Evolutionary conservation across 2,113 vertebrate genomes (phyloP).

Genomic region (Chamaea fasciata): DNA sequence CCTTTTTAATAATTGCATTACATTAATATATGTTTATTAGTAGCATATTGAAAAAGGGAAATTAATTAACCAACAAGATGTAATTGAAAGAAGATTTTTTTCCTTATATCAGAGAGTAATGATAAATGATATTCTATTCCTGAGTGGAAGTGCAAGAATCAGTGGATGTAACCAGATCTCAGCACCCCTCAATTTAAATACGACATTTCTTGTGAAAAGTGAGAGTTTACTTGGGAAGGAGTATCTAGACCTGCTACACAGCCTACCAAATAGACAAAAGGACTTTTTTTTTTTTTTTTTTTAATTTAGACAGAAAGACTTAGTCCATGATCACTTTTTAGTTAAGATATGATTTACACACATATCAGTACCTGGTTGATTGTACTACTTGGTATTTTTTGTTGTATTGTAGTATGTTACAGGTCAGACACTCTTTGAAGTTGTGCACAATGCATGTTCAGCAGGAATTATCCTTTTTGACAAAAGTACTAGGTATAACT

Average conservation of each 20-base stretch:
- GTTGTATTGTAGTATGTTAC: not conserved
- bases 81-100: not conserved
- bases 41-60: not conserved
- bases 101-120: not conserved
- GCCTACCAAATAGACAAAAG: not conserved
- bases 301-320: not conserved
- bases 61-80: not conserved
- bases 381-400: not conserved
- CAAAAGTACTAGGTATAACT: not conserved
- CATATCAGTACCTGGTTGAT: not conserved
- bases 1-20: not conserved
- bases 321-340: not conserved
- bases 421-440: not conserved
- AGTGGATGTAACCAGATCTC: not conserved
- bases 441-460: not conserved
- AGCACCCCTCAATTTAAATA: not conserved
- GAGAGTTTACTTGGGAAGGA: not conserved
- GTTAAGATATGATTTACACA: not conserved
- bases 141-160: not conserved
- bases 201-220: not conserved
- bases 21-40: not conserved
- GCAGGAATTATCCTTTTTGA: not conserved
- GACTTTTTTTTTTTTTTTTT: not conserved
- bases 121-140: not conserved
- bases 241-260: not conserved